Percentiles rank a stretch among this genome's conserved stretches.
Conservation (phyloP, 2,797 vertebrate species). For the Sebastiscus albofasciatus region DNA sequence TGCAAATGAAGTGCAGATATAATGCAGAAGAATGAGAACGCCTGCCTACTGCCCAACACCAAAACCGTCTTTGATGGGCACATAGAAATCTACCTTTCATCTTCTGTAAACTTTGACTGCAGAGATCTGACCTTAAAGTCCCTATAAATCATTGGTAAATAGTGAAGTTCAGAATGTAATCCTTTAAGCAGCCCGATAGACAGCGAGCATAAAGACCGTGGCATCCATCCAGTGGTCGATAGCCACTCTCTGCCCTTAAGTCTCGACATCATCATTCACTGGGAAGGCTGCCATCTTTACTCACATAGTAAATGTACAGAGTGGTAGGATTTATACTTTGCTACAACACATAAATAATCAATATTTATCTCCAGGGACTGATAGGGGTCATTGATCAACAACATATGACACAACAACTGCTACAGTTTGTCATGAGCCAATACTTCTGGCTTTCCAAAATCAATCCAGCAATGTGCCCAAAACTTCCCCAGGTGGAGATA, state of each 20-base stretch:
- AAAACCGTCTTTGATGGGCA: not conserved
- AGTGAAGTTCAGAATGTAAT: not conserved
- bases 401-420: conserved; percentile 4
- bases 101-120: not conserved
- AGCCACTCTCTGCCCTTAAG: not conserved
- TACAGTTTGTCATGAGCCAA: not conserved
- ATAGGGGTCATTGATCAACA: not conserved
- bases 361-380: not conserved
- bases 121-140: not conserved
- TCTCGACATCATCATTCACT: not conserved
- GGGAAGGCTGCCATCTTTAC: conserved; percentile 1
- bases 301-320: not conserved
- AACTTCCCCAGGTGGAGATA: not conserved
- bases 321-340: not conserved
- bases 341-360: not conserved
- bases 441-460: too few relatives aligned
- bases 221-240: conserved; percentile 19
- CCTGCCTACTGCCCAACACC: too few relatives aligned
- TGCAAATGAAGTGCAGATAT: not conserved
- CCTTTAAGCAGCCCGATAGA: not conserved
- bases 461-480: not conserved
- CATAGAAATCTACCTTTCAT: not conserved
- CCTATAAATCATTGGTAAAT: not conserved
- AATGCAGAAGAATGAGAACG: not conserved
- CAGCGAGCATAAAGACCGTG: not conserved